Conservation (phyloP, 2,113 vertebrate species). For the Butorides virescens region DNA sequence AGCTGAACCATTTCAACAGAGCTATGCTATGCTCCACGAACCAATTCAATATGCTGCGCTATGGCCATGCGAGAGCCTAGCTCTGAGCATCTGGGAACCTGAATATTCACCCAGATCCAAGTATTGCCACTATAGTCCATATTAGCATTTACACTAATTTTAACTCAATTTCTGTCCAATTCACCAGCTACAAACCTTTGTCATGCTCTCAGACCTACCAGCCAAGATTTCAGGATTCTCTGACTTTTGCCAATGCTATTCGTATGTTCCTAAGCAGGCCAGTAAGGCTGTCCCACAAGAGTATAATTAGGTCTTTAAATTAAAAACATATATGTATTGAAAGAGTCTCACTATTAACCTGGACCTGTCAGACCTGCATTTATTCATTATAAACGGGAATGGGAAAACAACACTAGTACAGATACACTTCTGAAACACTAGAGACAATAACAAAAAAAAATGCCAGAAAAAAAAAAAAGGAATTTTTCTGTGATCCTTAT, state of each 20-base stretch:
- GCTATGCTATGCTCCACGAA: not conserved
- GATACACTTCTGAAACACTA: slow-evolving; percentile 13
- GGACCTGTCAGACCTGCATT: not conserved
- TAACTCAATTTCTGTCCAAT: not conserved
- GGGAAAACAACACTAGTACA: not conserved
- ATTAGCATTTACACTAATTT: not conserved
- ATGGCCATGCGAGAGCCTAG: not conserved
- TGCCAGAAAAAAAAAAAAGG: not conserved
- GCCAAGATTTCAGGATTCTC: not conserved
- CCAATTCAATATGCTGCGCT: not conserved
- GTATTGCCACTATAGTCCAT: not conserved
- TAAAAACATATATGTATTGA: not conserved
- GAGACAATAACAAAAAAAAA: slow-evolving; percentile 4
- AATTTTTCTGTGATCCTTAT: slow-evolving; percentile 67
- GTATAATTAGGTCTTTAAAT: not conserved
- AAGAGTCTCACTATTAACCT: not conserved
- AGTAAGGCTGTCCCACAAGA: not conserved
- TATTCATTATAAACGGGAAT: slow-evolving; percentile 1
- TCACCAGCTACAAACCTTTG: not conserved
- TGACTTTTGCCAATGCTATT: not conserved
- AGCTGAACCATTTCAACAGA: not conserved
- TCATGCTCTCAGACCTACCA: not conserved
- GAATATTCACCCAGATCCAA: not conserved
- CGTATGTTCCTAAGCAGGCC: not conserved
- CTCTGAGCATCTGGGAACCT: not conserved